Evolutionary conservation across 1,140 invertebrate genomes (phyloP).

Genomic region (Ceratosolen fusciceps): DNA sequence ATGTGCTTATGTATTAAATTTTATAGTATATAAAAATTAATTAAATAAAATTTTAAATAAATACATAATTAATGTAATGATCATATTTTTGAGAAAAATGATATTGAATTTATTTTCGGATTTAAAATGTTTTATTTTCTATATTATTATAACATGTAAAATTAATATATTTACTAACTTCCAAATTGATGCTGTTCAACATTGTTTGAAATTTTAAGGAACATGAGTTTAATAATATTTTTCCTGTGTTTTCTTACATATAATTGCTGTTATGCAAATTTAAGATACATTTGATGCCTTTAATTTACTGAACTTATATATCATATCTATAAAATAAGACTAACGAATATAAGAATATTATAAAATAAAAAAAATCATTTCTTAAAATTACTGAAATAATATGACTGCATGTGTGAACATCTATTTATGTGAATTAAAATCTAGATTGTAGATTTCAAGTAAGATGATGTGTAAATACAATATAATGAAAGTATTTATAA

Average conservation of each 20-base stretch:
- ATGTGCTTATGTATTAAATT: conserved; percentile 13
- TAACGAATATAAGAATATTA: neutral
- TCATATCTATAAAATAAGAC: neutral
- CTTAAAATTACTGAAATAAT: conserved; percentile 6
- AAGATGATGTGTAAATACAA: conserved; percentile 51
- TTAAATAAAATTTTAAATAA: neutral
- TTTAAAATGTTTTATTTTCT: conserved; percentile 19
- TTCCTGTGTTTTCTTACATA: conserved; percentile 17
- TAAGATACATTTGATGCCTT: neutral
- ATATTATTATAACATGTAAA: conserved; percentile 23
- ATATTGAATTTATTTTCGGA: too few species aligned
- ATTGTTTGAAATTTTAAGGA: conserved; percentile 30
- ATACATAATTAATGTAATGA: neutral
- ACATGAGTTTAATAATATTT: neutral
- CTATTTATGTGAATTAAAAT: conserved; percentile 19
- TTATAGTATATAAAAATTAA: neutral
- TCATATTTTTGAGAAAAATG: neutral
- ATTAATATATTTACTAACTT: conserved; percentile 29
- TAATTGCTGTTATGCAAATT: neutral
- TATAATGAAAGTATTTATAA: conserved; percentile 13
- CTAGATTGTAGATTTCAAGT: conserved; percentile 39
- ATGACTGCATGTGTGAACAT: neutral
- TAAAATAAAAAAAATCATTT: neutral
- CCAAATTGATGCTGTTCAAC: conserved; percentile 36
- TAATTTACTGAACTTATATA: neutral